Conservation (phyloP, 2,113 vertebrate genomes). For the Porphyrio hochstetteri region DNA sequence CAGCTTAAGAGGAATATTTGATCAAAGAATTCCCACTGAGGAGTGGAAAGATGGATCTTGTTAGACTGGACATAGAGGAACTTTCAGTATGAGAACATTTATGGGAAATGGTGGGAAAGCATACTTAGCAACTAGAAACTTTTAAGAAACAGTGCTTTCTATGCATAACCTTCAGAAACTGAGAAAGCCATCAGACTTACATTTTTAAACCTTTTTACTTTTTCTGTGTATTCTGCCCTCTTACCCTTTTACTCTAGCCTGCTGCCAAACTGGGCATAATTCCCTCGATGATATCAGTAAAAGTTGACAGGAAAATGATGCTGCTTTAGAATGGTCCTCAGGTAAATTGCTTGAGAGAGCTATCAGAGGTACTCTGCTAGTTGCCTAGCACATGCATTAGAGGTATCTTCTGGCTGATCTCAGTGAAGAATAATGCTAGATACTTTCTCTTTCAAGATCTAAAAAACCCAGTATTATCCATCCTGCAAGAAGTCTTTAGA, state of each 20-base stretch:
- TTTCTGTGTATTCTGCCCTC: neutral
- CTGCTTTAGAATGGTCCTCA: neutral
- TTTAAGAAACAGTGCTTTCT: neutral
- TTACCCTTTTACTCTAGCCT: neutral
- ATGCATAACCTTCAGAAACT: neutral
- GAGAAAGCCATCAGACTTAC: neutral
- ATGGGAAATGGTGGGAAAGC: neutral
- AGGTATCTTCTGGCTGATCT: neutral
- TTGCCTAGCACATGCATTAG: neutral
- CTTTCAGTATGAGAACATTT: neutral
- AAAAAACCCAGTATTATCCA: neutral
- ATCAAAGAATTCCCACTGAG: neutral
- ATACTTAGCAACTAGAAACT: neutral
- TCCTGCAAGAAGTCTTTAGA: neutral
- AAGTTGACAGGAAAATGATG: neutral
- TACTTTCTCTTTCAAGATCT: neutral
- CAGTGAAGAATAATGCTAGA: neutral
- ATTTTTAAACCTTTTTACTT: neutral
- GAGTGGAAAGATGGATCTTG: neutral
- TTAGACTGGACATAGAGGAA: neutral
- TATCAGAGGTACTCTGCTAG: neutral
- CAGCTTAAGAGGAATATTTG: neutral
- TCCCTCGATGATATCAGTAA: neutral
- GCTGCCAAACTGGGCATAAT: neutral
- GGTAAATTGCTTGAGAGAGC: neutral